Base-by-base conservation (phyloP, 1,140 invertebrate species). In the Zaprionus vittiger region DNA sequence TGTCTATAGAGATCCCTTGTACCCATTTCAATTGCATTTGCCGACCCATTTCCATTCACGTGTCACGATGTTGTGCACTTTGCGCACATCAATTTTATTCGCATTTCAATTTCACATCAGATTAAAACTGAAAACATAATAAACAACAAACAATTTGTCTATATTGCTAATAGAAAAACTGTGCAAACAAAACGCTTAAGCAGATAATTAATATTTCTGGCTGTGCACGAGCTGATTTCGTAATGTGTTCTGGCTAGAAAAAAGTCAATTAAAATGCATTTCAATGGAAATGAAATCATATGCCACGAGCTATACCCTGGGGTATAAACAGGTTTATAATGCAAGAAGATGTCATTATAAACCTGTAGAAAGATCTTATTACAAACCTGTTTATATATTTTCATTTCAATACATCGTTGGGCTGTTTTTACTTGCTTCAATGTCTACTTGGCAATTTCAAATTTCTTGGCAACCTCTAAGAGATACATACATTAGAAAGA, bases 71-170 rank as follows among this genome's bases (percentile, higher is more conserved):
- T 44, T 73, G 74, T 47, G 79, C 79, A 81, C 37, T 81, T 77
- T 38, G 17, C n/a, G 41, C 77, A 77, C 77, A 81, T 62, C 67
- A 65, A 71, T 73, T 73, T 49, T 66, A 78, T 55, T 47, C 77
- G 72, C 63, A 82, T 61, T 65, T 59, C 54, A 54, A 64, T 81
- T 70, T 34, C 28, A 34, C 57, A 49, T 52, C 17, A 28, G 60
- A 71, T 61, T 52, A 68, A 59, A 52, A 52, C 4, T 5, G 11
- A n/a, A 52, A 52, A 9, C 1, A 52, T 2, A 24, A 24, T 14
- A 15, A 24, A 66, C 41, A 26, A 66, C 34, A 56, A 26, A 41
- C 14, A 38, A 26, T 31, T 31, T 41, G 38, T 57, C 41, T 20
- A 17, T 34, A 55, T 37, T 12, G 20, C 20, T 38, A 37, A 59